Conservation (phyloP, 2,888 invertebrate species). For the Polydrusus tereticollis region DNA sequence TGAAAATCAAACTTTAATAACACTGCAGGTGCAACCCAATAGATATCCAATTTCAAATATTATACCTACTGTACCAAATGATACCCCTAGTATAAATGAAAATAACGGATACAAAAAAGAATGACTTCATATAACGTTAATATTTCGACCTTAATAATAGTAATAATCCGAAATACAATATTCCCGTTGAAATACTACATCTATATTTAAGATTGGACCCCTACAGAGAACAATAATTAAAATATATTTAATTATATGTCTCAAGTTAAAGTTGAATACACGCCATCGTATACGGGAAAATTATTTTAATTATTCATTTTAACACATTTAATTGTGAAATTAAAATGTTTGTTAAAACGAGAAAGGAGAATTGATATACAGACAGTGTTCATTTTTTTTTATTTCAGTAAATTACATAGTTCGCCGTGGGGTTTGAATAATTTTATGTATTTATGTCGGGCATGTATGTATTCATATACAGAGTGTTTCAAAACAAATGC, state of each 20-base stretch:
- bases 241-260: slow-evolving; percentile 35
- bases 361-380: not conserved
- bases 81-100: not conserved
- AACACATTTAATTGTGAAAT: not conserved
- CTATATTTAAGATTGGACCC: slow-evolving; percentile 10
- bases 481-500: too few species aligned
- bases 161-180: slow-evolving; percentile 7
- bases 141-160: not conserved
- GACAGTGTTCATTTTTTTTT: too few species aligned
- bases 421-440: too few species aligned
- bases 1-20: slow-evolving; percentile 15
- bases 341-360: not conserved
- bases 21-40: slow-evolving; percentile 15
- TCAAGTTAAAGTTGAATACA: slow-evolving; percentile 16
- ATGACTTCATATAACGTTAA: slow-evolving; percentile 7
- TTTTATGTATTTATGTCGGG: too few species aligned
- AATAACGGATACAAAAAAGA: not conserved
- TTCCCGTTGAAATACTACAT: not conserved
- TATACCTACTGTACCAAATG: not conserved
- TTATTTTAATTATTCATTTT: not conserved
- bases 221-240: slow-evolving; percentile 25
- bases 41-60: slow-evolving; percentile 17
- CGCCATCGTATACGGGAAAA: slow-evolving; percentile 3
- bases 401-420: too few species aligned
- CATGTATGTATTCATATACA: too few species aligned